These are phyloP conservation scores for Garra rufa DNA, from an alignment of 2,113 vertebrate genomes.

Conservation along the genomic window DNA sequence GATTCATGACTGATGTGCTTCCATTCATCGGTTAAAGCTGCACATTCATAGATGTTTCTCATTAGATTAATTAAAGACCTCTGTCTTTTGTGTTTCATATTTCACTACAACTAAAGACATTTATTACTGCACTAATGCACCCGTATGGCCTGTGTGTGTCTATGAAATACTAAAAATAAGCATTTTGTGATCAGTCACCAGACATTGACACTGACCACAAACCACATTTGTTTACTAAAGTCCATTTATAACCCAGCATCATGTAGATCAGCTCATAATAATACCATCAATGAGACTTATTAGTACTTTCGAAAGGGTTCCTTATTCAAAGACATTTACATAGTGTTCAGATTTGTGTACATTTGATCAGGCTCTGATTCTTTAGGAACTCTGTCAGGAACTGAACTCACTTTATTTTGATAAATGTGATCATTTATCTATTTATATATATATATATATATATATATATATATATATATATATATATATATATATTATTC, in stretches of 20 bases:
- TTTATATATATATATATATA: no score
- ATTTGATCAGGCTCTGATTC: neutral
- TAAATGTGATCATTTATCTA: neutral
- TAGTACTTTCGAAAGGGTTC: neutral
- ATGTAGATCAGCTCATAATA: neutral
- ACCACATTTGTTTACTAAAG: neutral
- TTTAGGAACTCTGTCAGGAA: no score
- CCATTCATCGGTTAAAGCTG: neutral
- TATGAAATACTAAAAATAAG: no score
- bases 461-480: no score
- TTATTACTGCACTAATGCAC: no score
- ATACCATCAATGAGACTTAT: no score
- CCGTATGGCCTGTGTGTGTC: no score
- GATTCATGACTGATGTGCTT: no score
- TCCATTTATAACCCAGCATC: neutral
- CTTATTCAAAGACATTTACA: neutral
- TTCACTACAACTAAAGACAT: neutral
- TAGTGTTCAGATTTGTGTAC: neutral
- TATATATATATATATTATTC: no score
- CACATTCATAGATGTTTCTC: neutral
- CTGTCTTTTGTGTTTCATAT: neutral
- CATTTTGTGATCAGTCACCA: neutral
- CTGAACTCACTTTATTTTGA: neutral
- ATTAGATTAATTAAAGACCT: neutral
- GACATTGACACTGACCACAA: neutral